These are phyloP conservation scores for Euplagia quadripunctaria DNA, from an alignment of 2,888 invertebrate genomes.

Conservation along the genomic window DNA sequence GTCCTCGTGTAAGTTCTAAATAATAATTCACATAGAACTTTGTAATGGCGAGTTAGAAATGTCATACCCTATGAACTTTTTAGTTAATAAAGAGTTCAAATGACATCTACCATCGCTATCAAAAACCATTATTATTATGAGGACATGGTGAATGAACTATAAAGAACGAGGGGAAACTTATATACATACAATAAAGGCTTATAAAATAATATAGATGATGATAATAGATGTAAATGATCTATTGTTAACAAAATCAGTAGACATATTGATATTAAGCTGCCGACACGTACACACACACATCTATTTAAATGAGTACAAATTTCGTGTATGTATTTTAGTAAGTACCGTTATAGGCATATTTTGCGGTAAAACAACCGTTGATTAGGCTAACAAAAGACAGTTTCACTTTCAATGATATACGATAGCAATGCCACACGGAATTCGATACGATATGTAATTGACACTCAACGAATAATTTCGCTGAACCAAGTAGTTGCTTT, in stretches of 20 bases:
- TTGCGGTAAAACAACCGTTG: conserved; percentile 58
- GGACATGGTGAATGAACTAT: not conserved
- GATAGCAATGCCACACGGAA: conserved; percentile 50
- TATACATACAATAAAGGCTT: conserved; percentile 13
- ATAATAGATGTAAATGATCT: not conserved
- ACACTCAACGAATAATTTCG: conserved; percentile 46
- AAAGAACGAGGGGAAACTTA: conserved; percentile 1
- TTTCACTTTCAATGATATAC: conserved; percentile 61
- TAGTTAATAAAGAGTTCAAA: not conserved
- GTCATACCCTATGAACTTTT: not conserved
- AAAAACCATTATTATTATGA: not conserved
- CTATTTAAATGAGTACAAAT: conserved; percentile 23
- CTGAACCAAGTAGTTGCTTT: conserved; percentile 40
- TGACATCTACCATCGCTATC: not conserved
- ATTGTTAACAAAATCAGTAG: not conserved
- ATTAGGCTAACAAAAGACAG: conserved; percentile 53
- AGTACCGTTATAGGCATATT: conserved; percentile 45
- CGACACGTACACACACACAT: not conserved
- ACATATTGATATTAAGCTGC: not conserved
- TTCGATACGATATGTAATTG: conserved; percentile 53
- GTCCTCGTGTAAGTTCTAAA: no score
- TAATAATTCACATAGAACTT: no score
- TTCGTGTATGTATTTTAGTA: conserved; percentile 10
- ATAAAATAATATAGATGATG: conserved; percentile 8
- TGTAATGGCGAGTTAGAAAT: no score